Evolutionary conservation across 2,888 invertebrate genomes (phyloP), one percentile per base, ranked within the genome.

Genomic region (Spicauda simplicius): DNA sequence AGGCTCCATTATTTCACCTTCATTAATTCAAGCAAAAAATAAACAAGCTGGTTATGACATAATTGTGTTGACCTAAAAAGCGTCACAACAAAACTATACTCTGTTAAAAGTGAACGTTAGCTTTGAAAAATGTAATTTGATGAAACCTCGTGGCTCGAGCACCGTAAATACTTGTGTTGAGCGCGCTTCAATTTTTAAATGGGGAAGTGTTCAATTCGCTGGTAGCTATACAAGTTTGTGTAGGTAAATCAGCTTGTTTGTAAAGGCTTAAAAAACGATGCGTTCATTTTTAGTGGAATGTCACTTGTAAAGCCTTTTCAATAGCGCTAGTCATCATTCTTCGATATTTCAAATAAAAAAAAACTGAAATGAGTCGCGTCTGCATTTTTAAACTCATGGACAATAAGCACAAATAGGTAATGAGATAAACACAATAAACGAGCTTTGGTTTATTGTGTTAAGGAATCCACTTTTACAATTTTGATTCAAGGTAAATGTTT

Each of bases 181-280:
- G 61, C 67, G 67, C 52, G 67, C 67, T 67, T 67, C 67, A 67
- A 61, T 67, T 67, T 66, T 67, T 61, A 61, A 52, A 56, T 60
- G 55, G 30, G 37, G 20, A 37, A 60, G 55, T 61, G 55, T 61
- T 67, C 50, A 67, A 56, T 61, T 56, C 50, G 19, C 48, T 18
- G 45, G 59, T 59, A 30, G 33, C 53, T 54, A 19, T 62, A 53
- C 16, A 58, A 64, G 30, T 48, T 19, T 59, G 14, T 62, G 19
- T 37, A 14, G 53, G 16, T 19, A 41, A 18, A 37, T 57, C 12
- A 37, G 56, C 18, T 33, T 55, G 33, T 54, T 54, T 54, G n/a
- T n/a, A n/a, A n/a, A 45, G 45, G 45, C 1, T 41, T 7, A 48
- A n/a, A 18, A 50, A 16, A 50, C 16, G 5, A 50, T 50, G 18